phyloP scores from a whole-genome alignment of 2,113 vertebrate genomes.

The Sclerurus mexicanus region DNA sequence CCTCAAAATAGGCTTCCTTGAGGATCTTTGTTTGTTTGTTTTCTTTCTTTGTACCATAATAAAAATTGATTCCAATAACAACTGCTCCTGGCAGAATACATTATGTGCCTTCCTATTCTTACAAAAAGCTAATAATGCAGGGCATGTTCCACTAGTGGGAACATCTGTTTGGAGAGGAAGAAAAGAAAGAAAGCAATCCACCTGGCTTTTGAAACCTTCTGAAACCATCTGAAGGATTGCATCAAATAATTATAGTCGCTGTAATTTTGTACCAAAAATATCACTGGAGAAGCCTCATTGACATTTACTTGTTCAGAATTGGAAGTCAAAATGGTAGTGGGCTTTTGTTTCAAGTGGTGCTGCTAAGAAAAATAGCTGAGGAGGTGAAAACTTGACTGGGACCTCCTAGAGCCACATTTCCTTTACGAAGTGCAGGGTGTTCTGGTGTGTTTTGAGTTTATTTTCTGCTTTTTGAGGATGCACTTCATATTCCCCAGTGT shows the following conservation, averaged over 20 bases:
- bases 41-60: background rate
- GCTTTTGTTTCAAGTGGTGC: conserved; percentile 45
- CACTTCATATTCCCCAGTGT: background rate
- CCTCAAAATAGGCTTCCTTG: background rate
- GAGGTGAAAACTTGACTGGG: conserved; percentile 34
- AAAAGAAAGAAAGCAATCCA: background rate
- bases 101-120: background rate
- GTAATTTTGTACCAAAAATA: conserved; percentile 18
- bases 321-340: conserved; percentile 6
- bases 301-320: conserved; percentile 32
- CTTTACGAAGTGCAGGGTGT: background rate
- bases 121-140: background rate
- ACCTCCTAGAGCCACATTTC: background rate
- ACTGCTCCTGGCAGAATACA: background rate
- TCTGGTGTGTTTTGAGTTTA: background rate
- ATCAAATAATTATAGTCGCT: background rate
- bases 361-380: conserved; percentile 44
- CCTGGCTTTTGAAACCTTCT: conserved; percentile 11
- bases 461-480: background rate
- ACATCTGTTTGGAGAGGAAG: background rate
- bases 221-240: background rate
- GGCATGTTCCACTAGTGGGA: background rate
- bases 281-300: background rate
- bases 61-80: background rate
- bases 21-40: background rate